Conservation (phyloP, 2,888 invertebrate species). For the Hyposoter dolosus region DNA sequence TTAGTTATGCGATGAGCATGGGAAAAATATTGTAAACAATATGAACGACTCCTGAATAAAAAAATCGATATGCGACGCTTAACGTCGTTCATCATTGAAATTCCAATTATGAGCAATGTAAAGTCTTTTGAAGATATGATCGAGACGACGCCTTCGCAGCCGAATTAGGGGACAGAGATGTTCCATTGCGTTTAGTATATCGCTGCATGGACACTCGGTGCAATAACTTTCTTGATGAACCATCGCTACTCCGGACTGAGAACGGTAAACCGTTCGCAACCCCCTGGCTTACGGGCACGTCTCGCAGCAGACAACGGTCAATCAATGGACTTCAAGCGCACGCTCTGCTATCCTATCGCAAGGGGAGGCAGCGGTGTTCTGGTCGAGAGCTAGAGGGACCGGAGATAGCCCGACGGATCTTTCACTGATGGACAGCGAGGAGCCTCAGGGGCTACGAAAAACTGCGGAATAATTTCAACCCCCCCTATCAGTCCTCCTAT, state of each 20-base stretch:
- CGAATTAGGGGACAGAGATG: background rate
- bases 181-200: constrained; percentile 60
- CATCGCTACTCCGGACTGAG: constrained; percentile 70
- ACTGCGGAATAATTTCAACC: constrained; percentile 83
- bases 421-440: constrained; percentile 66
- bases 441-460: constrained; percentile 77
- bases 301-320: constrained; percentile 81
- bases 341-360: constrained; percentile 71
- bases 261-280: constrained; percentile 47
- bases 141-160: background rate
- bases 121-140: background rate
- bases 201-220: constrained; percentile 73
- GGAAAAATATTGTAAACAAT: background rate
- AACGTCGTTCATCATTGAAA: background rate
- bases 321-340: constrained; percentile 84
- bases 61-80: background rate
- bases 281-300: constrained; percentile 68
- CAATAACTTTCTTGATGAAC: constrained; percentile 81
- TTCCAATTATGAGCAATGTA: background rate
- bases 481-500: constrained; percentile 58
- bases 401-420: constrained; percentile 62
- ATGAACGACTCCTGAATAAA: background rate
- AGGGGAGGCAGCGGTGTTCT: constrained; percentile 25
- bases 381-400: constrained; percentile 40
- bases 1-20: background rate